Base-by-base conservation (phyloP, 2,797 vertebrate species). In the Taeniopygia guttata region DNA sequence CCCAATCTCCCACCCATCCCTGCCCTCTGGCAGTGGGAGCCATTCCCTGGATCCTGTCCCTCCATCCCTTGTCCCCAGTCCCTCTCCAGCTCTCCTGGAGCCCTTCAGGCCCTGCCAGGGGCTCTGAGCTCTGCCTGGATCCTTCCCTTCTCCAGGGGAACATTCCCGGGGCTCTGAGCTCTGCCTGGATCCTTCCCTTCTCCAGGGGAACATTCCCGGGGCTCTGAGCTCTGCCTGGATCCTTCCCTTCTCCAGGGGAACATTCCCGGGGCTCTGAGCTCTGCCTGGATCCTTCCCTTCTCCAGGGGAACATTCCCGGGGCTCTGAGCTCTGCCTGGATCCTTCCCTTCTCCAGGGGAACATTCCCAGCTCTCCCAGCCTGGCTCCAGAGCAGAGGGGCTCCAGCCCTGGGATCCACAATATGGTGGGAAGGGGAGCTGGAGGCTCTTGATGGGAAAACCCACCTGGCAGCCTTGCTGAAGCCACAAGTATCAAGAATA, bases 31-130 rank as follows among this genome's bases (percentile, higher is more conserved):
- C 64, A 46, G 0, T 34, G 32, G 15, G 2, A 58, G 10, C 43
- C 38, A 25, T 87, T 80, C 68, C 68, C 29, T 52, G 48, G 2
- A 5, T 66, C 29, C 45, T 66, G 68, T 73, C 40, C 45, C 60
- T 62, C 46, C 54, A 20, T 0, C 0, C 17, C 62, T 67, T 68
- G 55, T 48, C 15, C 42, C 34, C 5, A 17, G 30, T 12, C 26
- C 40, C 30, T 81, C 62, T 36, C 1, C 70, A 82, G 18, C 62
- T 75, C 62, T 81, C 32, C 62, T 75, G 69, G 34, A 88, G 69
- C 48, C 26, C 40, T 67, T 23, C 0, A 23, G 48, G 54, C 10
- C 3, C 42, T 72, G n/a, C 0, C 0, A 79, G 20, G 45, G 9
- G 20, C 68, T 59, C 59, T 18, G 26, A 82, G 62, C 66, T 75